Evolutionary conservation across 1,140 invertebrate species (phyloP).

Genomic region (Listronotus bonariensis): DNA sequence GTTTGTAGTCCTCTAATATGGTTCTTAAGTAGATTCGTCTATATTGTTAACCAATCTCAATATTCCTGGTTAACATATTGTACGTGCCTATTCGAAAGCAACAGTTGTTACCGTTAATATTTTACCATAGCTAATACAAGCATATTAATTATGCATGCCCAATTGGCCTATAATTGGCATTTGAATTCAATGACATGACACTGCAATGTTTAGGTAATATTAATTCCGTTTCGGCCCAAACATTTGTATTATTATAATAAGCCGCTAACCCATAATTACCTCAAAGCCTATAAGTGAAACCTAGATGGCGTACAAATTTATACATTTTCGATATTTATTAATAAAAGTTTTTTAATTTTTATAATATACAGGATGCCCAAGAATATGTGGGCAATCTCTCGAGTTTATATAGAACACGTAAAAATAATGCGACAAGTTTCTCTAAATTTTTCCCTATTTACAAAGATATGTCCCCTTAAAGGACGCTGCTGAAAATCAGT

Average conservation of each 20-base stretch:
- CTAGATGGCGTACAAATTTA: not conserved
- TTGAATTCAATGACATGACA: constrained; percentile 52
- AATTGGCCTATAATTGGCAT: constrained; percentile 54
- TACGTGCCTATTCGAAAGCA: constrained; percentile 43
- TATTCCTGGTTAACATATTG: not conserved
- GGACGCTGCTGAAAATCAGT: no score
- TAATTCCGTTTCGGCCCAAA: constrained; percentile 45
- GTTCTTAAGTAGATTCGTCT: not conserved
- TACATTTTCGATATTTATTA: no score
- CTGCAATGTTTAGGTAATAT: constrained; percentile 49
- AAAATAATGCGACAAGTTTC: no score
- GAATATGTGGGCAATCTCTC: no score
- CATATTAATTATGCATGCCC: constrained; percentile 54
- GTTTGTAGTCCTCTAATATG: no score
- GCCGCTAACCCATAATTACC: not conserved
- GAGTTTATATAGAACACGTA: no score
- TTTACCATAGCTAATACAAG: constrained; percentile 50
- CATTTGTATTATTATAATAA: constrained; percentile 43
- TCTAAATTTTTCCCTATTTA: no score
- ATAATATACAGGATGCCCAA: no score
- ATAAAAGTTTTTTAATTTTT: no score
- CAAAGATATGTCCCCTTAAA: no score
- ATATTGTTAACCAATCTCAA: not conserved
- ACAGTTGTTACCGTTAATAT: constrained; percentile 53
- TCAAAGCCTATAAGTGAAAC: not conserved